A percentile compares a stretch with the other conserved stretches of the same genome.
Evolutionary conservation across 2,888 invertebrate species (phyloP).

Genomic region (Bunonema sp.): DNA sequence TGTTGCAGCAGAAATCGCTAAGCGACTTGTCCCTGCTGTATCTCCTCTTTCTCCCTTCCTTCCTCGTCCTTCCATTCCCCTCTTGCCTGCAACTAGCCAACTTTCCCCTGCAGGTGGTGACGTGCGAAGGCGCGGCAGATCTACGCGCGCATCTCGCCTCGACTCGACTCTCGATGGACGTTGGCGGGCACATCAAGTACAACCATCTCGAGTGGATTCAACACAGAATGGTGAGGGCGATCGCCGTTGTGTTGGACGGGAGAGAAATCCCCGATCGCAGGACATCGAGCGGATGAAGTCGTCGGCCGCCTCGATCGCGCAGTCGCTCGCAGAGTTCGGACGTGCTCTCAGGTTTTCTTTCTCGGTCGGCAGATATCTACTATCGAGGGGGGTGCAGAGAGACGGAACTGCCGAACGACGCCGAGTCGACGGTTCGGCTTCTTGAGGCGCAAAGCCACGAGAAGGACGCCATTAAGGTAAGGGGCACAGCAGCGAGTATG

Average conservation of each 20-base stretch:
- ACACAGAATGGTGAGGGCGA: conserved; percentile 68
- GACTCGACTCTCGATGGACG: conserved; percentile 63
- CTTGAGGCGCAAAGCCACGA: conserved; percentile 62
- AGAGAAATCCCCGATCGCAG: conserved; percentile 56
- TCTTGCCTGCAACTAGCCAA: no score
- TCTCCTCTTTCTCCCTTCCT: no score
- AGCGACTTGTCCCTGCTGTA: no score
- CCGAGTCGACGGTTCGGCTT: conserved; percentile 70
- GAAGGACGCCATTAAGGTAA: conserved; percentile 42
- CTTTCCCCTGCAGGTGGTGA: conserved; percentile 58
- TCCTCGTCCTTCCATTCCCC: no score
- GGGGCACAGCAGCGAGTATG: no score
- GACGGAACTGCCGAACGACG: conserved; percentile 89
- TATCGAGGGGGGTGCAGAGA: no score
- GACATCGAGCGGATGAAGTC: conserved; percentile 83
- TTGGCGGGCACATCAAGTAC: conserved; percentile 74
- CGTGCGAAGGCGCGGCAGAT: conserved; percentile 70
- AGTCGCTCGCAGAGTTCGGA: conserved; percentile 70
- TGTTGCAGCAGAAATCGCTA: no score
- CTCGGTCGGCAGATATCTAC: no score
- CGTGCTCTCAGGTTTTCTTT: conserved; percentile 68
- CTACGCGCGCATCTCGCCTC: conserved; percentile 69
- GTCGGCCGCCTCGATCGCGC: conserved; percentile 74
- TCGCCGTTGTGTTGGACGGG: not conserved
- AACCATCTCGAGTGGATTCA: conserved; percentile 90